These are phyloP conservation scores for Corapipo altera DNA, from an alignment of 2,113 vertebrate genomes.

Conservation along the genomic window DNA sequence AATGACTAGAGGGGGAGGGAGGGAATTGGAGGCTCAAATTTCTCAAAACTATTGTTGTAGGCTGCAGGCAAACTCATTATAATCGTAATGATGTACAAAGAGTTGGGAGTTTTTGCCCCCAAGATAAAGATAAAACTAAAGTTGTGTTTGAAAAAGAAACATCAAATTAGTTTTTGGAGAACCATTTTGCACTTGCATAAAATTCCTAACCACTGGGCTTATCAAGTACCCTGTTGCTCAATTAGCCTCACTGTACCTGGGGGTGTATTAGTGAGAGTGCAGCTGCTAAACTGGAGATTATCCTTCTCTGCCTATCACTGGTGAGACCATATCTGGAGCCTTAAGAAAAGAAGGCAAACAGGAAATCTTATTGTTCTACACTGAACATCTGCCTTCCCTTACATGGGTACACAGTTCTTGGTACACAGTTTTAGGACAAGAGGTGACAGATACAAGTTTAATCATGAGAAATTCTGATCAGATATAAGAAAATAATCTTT, in stretches of 20 bases:
- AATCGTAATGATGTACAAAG: background rate
- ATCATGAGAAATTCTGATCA: background rate
- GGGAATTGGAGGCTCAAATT: background rate
- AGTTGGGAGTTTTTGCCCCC: fast-evolving
- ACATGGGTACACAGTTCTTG: background rate
- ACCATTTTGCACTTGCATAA: background rate
- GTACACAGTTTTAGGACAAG: background rate
- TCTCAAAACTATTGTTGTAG: background rate
- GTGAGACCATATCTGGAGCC: background rate
- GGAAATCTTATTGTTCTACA: background rate
- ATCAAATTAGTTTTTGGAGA: background rate
- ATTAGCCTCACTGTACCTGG: background rate
- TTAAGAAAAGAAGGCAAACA: background rate
- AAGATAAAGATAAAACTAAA: background rate
- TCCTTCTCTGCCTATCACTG: background rate
- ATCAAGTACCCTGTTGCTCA: background rate
- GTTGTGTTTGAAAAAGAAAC: background rate
- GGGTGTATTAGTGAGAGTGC: background rate
- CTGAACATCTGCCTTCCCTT: no score
- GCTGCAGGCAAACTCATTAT: background rate
- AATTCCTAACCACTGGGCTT: background rate
- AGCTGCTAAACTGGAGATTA: background rate
- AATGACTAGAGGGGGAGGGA: background rate
- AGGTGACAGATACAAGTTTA: background rate
- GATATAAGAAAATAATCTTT: background rate